Conservation (phyloP, 2,888 invertebrate species). For the Opisthograptis luteolata region DNA sequence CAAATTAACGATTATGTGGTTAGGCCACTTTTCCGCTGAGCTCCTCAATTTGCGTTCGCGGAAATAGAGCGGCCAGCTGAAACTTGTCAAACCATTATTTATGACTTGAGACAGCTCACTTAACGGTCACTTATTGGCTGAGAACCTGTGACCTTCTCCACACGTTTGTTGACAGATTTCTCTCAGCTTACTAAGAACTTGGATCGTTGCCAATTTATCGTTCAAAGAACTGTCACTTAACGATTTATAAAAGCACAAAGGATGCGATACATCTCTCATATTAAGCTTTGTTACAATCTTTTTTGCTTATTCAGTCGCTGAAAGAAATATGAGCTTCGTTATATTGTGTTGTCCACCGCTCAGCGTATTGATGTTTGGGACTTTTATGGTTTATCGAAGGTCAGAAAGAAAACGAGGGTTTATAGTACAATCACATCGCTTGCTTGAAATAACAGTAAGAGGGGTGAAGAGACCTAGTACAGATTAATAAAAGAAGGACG, state of each 20-base stretch:
- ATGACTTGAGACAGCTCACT: background rate
- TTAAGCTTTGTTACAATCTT: conserved; percentile 1
- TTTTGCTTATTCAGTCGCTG: background rate
- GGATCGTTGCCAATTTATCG: conserved; percentile 13
- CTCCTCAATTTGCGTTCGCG: no score
- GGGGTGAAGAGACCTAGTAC: background rate
- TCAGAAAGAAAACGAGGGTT: conserved; percentile 21
- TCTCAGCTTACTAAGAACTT: conserved; percentile 3
- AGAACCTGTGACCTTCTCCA: conserved; percentile 9
- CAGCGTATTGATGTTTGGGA: conserved; percentile 22
- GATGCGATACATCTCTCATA: background rate
- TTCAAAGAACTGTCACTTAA: conserved; percentile 6
- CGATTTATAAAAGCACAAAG: conserved; percentile 8
- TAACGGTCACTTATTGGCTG: conserved; percentile 5
- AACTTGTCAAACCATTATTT: no score
- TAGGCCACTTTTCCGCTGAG: no score
- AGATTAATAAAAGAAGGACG: no score
- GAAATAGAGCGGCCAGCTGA: no score
- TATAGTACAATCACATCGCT: conserved; percentile 30
- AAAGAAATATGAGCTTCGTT: conserved; percentile 14
- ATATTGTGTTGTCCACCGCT: conserved; percentile 19
- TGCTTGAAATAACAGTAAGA: background rate
- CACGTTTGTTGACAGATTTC: conserved; percentile 11
- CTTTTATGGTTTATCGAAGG: conserved; percentile 19
- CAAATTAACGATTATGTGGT: no score